phyloP scores from a whole-genome alignment of 2,797 vertebrate genomes.

The Sebastes oblongus region DNA sequence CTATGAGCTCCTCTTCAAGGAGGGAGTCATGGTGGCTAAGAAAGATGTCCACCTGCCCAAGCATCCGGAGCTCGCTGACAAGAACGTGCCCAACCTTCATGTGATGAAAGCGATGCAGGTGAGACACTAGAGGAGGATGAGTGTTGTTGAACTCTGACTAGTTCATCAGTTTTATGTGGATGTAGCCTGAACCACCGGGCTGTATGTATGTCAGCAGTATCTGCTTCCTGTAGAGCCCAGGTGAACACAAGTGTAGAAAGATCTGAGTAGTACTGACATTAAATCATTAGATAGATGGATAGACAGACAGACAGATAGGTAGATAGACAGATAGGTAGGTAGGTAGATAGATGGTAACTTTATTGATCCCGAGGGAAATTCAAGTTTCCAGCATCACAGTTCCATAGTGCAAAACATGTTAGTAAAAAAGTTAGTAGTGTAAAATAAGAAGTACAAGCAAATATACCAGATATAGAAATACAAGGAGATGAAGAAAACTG shows the following conservation, averaged over 20 bases:
- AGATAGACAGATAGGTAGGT: accelerated
- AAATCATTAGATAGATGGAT: accelerated
- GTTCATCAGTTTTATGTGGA: not conserved
- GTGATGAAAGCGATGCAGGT: slow-evolving; percentile 99
- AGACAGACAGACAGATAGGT: no score
- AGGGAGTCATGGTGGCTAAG: slow-evolving; percentile 99
- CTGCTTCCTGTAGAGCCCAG: not conserved
- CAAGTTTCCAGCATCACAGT: no score
- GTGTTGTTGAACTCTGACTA: not conserved
- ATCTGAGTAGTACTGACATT: not conserved
- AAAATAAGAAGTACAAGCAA: no score
- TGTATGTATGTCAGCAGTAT: accelerated
- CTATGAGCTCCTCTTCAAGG: slow-evolving; percentile 99
- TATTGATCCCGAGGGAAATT: no score
- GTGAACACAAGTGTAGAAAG: not conserved
- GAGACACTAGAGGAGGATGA: not conserved
- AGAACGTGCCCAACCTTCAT: slow-evolving; percentile 98
- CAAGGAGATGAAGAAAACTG: no score
- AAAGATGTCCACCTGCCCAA: slow-evolving; percentile 98
- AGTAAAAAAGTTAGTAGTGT: no score
- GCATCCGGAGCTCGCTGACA: slow-evolving; percentile 95
- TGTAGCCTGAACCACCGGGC: not conserved
- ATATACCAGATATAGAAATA: no score
- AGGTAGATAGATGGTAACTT: accelerated
- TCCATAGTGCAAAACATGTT: no score